These are phyloP conservation scores for Wasmannia auropunctata DNA, from an alignment of 1,140 invertebrate genomes.

Conservation along the genomic window DNA sequence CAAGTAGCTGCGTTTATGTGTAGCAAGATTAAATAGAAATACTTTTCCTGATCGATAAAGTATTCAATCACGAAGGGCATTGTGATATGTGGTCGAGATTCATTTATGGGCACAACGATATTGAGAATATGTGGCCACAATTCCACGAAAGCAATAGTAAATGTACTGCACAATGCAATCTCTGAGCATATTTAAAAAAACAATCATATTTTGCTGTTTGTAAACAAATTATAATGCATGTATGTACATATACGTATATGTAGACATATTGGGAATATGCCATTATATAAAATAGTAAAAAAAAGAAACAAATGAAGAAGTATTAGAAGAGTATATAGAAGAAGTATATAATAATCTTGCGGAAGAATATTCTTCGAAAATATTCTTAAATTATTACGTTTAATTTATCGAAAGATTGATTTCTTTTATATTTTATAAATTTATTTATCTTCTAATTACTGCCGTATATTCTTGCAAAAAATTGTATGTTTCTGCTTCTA, in stretches of 20 bases:
- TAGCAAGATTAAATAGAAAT: conserved; percentile 5
- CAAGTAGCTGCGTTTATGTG: not conserved
- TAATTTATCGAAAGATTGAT: not conserved
- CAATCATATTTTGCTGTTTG: not conserved
- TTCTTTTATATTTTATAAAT: not conserved
- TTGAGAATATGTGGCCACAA: not conserved
- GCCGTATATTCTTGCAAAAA: too few species aligned
- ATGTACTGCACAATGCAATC: not conserved
- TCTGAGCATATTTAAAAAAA: not conserved
- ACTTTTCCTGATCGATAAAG: not conserved
- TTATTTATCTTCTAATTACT: not conserved
- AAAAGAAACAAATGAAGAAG: not conserved
- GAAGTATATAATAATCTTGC: not conserved
- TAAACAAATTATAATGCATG: not conserved
- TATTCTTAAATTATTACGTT: not conserved
- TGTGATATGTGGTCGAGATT: not conserved
- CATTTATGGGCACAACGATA: not conserved
- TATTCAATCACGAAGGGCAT: not conserved
- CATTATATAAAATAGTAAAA: not conserved
- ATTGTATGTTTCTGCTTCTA: too few species aligned
- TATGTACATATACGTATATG: too few species aligned
- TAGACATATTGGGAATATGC: not conserved
- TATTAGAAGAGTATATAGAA: too few species aligned
- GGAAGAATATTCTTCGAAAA: not conserved
- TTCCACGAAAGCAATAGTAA: not conserved